phyloP scores from a whole-genome alignment of 2,113 vertebrate species.

The Lutjanus erythropterus region DNA sequence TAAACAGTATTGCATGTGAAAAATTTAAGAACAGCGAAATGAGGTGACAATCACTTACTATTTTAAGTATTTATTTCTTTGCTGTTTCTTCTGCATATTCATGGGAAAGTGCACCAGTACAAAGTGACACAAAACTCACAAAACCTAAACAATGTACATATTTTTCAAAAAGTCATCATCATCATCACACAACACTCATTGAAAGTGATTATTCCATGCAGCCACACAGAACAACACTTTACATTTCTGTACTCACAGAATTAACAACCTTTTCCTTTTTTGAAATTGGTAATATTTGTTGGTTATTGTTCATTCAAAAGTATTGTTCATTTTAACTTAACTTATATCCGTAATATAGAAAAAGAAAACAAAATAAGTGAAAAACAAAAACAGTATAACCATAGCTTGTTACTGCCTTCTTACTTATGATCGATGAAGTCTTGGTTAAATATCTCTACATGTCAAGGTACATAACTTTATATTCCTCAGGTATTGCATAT shows the following conservation, averaged over 20 bases:
- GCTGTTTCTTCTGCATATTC: conserved; percentile 2
- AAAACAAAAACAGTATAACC: too few species aligned
- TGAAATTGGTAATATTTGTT: conserved; percentile 8
- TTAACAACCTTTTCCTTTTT: neutral
- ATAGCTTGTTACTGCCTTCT: too few species aligned
- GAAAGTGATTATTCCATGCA: neutral
- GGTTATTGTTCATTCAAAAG: too few species aligned
- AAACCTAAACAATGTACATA: neutral
- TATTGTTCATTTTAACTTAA: too few species aligned
- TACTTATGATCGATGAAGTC: too few species aligned
- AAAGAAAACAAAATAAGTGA: too few species aligned
- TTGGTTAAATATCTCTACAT: too few species aligned
- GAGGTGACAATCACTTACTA: neutral
- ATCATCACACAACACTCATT: neutral
- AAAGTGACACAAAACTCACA: too few species aligned
- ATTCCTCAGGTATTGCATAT: too few species aligned
- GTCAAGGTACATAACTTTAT: too few species aligned
- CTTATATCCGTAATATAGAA: too few species aligned
- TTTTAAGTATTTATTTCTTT: neutral
- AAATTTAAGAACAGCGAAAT: neutral
- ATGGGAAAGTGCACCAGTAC: neutral
- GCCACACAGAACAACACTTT: conserved; percentile 2
- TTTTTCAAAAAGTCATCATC: neutral
- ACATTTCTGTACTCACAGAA: neutral
- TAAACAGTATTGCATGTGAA: neutral